phyloP scores from a whole-genome alignment of 2,113 vertebrate species.

The Sarotherodon lohbergeri region DNA sequence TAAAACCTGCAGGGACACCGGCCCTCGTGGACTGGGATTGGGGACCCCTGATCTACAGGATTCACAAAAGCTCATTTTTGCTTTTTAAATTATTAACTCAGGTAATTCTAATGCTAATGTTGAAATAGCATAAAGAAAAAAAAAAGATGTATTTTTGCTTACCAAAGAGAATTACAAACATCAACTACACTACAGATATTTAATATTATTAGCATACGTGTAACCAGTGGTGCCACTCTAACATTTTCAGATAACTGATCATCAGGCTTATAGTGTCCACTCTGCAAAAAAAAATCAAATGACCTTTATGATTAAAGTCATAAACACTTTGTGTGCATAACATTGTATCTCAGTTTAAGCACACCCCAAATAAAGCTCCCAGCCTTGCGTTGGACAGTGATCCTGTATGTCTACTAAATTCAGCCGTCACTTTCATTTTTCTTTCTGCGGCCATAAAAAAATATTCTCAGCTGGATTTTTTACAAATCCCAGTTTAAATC shows the following conservation, averaged over 20 bases:
- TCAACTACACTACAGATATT: neutral
- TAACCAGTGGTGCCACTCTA: neutral
- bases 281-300: neutral
- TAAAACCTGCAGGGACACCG: no score
- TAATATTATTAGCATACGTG: neutral
- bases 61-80: neutral
- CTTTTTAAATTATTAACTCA: neutral
- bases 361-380: neutral
- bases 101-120: neutral
- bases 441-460: neutral
- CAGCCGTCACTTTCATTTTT: neutral
- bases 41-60: neutral
- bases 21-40: no score
- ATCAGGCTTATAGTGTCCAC: neutral
- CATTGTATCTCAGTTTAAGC: neutral
- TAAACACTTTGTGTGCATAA: neutral
- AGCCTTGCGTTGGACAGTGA: rapidly evolving
- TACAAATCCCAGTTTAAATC: neutral
- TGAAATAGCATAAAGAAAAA: neutral
- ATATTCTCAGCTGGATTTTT: neutral
- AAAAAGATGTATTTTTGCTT: neutral
- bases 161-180: neutral
- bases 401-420: neutral
- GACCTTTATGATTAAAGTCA: neutral
- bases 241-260: neutral